Evolutionary conservation across 2,113 vertebrate genomes (phyloP), one percentile per base, ranked within the genome.

Genomic region (Ageneiosus marmoratus): DNA sequence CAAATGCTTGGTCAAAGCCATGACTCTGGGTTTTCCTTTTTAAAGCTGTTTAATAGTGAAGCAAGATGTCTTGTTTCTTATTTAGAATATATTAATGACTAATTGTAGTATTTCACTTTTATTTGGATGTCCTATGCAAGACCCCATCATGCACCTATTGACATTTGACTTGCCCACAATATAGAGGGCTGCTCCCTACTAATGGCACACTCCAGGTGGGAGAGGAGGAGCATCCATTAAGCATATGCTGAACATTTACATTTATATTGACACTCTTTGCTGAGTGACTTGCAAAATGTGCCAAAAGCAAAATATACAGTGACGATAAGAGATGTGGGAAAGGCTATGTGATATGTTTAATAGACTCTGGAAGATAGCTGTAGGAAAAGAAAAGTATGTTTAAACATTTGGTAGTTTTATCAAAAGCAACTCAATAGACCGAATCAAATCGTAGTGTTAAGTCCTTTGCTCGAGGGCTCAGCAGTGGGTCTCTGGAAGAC

Each of bases 381-480:
- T 11, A 70, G 34, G 22, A 70, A 70, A 70, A 72, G 41, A n/a
- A 12, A 46, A n/a, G 22, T 46, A n/a, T 48, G 12, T 27, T 46
- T 46, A 72, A 48, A 48, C 24, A 27, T 72, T 27, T 27, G 13
- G 24, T 12, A 48, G 12, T 27, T 48, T n/a, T 72, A 48, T 27
- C 24, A 48, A 50, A 51, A 74, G 72, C 44, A 51, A 74, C 44
- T 51, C 32, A n/a, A n/a, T 15, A 32, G 48, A 74, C 27, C 2
- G 48, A 51, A 51, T 74, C 16, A 20, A 74, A 74, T 74, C 72
- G 70, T 32, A 16, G 48, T 50, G 72, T 51, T 74, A 74, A 51
- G 15, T 74, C 3, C 15, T 12, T 51, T 74, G n/a, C 48, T 32
- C 22, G 2, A 27, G 69, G 69, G 24, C 69, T 48, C 13, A 48